A percentile compares a stretch with the other conserved stretches of the same genome.
Conservation (phyloP, 2,113 vertebrate species). For the Ariopsis seemanni region DNA sequence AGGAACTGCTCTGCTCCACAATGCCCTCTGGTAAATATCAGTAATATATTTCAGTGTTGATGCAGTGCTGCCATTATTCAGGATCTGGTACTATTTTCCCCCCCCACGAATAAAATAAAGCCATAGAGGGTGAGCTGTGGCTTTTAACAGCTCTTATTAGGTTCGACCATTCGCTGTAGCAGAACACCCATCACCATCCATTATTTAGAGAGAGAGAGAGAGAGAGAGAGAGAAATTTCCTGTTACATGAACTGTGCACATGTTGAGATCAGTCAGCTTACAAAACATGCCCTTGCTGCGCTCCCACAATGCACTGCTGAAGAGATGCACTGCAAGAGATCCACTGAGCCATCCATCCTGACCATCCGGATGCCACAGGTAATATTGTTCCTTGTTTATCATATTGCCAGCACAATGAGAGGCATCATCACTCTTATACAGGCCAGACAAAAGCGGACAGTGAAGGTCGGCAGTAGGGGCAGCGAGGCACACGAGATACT, state of each 20-base stretch:
- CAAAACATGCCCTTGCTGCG: conserved; percentile 42
- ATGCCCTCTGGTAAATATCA: conserved; percentile 33
- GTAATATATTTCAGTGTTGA: conserved; percentile 42
- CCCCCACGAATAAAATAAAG: conserved; percentile 42
- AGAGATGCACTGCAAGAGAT: conserved; percentile 40
- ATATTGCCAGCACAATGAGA: conserved; percentile 54
- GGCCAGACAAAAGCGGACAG: conserved; percentile 53
- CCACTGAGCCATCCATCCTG: conserved; percentile 49
- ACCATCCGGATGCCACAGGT: conserved; percentile 51
- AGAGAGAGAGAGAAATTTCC: conserved; percentile 29
- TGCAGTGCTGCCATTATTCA: conserved; percentile 39
- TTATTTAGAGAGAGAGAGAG: neutral
- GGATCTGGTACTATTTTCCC: conserved; percentile 26
- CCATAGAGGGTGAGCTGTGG: conserved; percentile 39
- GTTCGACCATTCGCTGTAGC: conserved; percentile 13
- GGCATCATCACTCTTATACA: conserved; percentile 51
- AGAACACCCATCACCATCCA: conserved; percentile 42
- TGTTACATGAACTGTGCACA: conserved; percentile 29
- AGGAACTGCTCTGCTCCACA: conserved; percentile 11
- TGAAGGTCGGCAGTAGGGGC: conserved; percentile 44
- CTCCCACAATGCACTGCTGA: conserved; percentile 41
- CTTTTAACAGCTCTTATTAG: conserved; percentile 50
- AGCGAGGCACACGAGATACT: conserved; percentile 44
- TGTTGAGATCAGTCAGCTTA: conserved; percentile 39
- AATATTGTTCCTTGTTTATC: conserved; percentile 60